These are phyloP conservation scores for Archegozetes longisetosus DNA, from an alignment of 1,140 invertebrate species.

Conservation along the genomic window DNA sequence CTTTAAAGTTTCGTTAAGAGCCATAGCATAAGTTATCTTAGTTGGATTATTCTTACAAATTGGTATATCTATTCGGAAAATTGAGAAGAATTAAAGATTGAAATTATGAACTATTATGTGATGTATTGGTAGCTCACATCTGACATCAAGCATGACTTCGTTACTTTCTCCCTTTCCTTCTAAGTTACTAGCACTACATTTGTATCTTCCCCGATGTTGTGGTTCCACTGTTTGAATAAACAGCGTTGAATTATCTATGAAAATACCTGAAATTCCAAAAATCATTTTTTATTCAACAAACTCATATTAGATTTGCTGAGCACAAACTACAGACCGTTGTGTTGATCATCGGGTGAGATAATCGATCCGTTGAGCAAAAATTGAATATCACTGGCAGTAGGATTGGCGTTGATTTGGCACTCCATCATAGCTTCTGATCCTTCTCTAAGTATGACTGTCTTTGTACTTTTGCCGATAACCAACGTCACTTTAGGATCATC, in stretches of 20 bases:
- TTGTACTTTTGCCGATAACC: neutral
- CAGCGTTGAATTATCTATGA: constrained; percentile 12
- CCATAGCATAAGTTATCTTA: neutral
- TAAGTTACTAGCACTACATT: constrained; percentile 18
- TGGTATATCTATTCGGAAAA: neutral
- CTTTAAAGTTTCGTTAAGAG: constrained; percentile 21
- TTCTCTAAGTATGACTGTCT: neutral
- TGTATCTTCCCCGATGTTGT: constrained; percentile 16
- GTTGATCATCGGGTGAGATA: constrained; percentile 12
- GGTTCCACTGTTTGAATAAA: constrained; percentile 10
- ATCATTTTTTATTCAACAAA: constrained; percentile 9
- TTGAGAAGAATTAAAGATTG: neutral
- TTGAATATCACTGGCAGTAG: constrained; percentile 3
- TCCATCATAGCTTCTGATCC: neutral
- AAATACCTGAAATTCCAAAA: constrained; percentile 6
- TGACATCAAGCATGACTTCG: constrained; percentile 19
- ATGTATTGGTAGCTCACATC: constrained; percentile 15
- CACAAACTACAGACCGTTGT: constrained; percentile 8
- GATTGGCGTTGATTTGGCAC: neutral
- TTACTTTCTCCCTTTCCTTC: constrained; percentile 18
- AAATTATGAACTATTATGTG: neutral
- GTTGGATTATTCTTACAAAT: neutral
- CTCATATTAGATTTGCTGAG: no score
- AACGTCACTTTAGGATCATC: constrained; percentile 1
- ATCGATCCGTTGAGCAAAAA: constrained; percentile 1